Evolutionary conservation across 2,113 vertebrate genomes (phyloP), one percentile per base, ranked within the genome.

Genomic region (Mohoua ochrocephala): DNA sequence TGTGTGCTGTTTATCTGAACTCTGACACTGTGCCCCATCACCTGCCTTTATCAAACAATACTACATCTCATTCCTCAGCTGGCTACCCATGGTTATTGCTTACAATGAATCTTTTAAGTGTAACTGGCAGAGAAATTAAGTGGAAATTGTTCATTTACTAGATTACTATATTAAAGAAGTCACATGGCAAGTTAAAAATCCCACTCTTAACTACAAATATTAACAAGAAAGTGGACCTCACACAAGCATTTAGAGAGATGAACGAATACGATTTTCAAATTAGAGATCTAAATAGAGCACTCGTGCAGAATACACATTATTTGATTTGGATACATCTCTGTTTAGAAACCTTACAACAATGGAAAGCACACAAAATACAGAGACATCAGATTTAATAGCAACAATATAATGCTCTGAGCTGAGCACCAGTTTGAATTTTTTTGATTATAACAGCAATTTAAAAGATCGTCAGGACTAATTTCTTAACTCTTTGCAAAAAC

Each of bases 161-260:
- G 30, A 37, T 89, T 27, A 33, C 7, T 69, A 37, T 45, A 71
- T 71, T 75, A 37, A 74, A 77, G 35, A 61, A 74, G 16, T 26
- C 31, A 47, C 8, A 42, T 2, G 4, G 33, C 50, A 39, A 87
- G 39, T 64, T 89, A 28, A 77, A 89, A 96, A 79, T 37, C 18
- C 65, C 21, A 52, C 28, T 2, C 1, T 49, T 74, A 76, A 45
- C 21, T 47, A 42, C 0, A 1, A 47, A 24, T 70, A 37, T 16
- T 44, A 33, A 13, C 33, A 49, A 53, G 13, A 80, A 74, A 81
- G 11, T 24, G 11, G 60, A 75, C 17, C 27, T 61, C 76, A 74
- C 1, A 2, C 9, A 78, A 84, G 35, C 37, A 93, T 49, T 85
- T 50, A 69, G 26, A 86, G 26, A 90, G 7, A 70, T 27, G 5